phyloP scores from a whole-genome alignment of 1,140 invertebrate species.

The Caenorhabditis brenneri region DNA sequence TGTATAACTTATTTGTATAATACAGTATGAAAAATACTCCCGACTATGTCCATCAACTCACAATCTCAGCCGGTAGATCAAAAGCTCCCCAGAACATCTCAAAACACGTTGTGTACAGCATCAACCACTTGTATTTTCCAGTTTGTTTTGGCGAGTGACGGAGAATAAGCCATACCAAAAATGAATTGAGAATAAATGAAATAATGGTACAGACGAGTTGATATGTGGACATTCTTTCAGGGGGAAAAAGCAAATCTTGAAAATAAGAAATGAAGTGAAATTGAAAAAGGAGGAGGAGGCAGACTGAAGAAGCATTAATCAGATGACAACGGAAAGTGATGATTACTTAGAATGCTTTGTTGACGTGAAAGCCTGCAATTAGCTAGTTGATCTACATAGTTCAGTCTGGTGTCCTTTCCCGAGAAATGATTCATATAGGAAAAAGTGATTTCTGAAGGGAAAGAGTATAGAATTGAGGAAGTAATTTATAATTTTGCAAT shows the following conservation, averaged over 20 bases:
- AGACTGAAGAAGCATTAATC: neutral
- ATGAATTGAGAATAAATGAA: constrained; percentile 7
- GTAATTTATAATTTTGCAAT: no score
- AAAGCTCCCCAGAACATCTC: neutral
- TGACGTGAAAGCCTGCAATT: neutral
- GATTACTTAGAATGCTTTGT: neutral
- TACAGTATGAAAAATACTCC: neutral
- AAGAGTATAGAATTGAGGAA: no score
- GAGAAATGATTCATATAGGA: neutral
- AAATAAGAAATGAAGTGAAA: neutral
- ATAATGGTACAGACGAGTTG: neutral
- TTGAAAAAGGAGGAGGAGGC: neutral
- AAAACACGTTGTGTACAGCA: neutral
- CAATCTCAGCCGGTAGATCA: neutral
- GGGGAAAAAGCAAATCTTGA: neutral
- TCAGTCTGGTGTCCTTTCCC: neutral
- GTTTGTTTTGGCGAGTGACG: neutral
- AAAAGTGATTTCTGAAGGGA: neutral
- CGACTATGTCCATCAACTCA: no score
- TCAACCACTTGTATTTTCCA: constrained; percentile 6
- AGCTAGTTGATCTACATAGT: neutral
- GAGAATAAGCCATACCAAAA: neutral
- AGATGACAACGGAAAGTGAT: neutral
- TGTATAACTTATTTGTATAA: no score
- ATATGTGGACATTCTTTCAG: neutral